These are phyloP conservation scores for Ophion ellenae DNA, from an alignment of 2,888 invertebrate species.

Conservation along the genomic window DNA sequence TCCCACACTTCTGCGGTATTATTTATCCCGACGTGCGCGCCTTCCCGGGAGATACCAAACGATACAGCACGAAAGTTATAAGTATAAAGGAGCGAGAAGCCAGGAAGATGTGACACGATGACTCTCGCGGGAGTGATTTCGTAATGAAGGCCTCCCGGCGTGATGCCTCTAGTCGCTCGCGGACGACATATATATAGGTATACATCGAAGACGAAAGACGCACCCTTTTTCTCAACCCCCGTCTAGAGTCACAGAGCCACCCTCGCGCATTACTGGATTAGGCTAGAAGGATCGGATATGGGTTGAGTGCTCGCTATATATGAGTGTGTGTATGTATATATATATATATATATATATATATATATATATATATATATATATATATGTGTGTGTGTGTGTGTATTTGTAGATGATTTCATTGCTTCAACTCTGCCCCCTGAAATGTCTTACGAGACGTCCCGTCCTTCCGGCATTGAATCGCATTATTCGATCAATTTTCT, in stretches of 20 bases:
- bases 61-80: slow-evolving; percentile 65
- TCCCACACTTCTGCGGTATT: slow-evolving; percentile 16
- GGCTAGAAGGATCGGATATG: slow-evolving; percentile 69
- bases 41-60: slow-evolving; percentile 55
- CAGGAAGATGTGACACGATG: slow-evolving; percentile 79
- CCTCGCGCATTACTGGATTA: slow-evolving; percentile 81
- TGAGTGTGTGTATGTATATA: not conserved
- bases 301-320: slow-evolving; percentile 58
- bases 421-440: not conserved
- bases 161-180: slow-evolving; percentile 48
- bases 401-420: slow-evolving; percentile 9
- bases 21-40: slow-evolving; percentile 35
- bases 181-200: slow-evolving; percentile 24
- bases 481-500: slow-evolving; percentile 32
- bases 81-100: slow-evolving; percentile 77
- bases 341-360: not conserved
- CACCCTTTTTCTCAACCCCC: slow-evolving; percentile 66
- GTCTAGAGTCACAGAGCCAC: slow-evolving; percentile 60
- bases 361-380: slow-evolving; percentile 25
- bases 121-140: slow-evolving; percentile 82
- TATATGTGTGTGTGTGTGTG: not conserved
- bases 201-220: slow-evolving; percentile 22
- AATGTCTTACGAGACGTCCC: slow-evolving; percentile 23
- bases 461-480: slow-evolving; percentile 17
- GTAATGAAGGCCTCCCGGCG: slow-evolving; percentile 79